These are phyloP conservation scores for Pentalonia nigronervosa DNA, from an alignment of 1,140 invertebrate genomes.

Conservation along the genomic window DNA sequence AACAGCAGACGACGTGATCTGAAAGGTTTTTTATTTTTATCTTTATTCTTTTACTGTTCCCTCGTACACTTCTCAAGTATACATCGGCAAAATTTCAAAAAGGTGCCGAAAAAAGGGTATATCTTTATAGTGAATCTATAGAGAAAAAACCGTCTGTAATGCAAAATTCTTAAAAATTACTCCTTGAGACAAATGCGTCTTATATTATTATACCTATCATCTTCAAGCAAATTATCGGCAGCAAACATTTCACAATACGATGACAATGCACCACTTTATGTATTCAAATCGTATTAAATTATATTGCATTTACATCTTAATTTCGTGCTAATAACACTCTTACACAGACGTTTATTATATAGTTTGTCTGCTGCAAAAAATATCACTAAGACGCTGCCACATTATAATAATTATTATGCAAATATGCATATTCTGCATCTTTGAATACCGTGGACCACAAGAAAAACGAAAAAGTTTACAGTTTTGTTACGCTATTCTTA, in stretches of 20 bases:
- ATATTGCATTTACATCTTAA: background rate
- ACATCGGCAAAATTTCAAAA: background rate
- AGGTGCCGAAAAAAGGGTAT: background rate
- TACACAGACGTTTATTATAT: background rate
- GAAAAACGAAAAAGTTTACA: background rate
- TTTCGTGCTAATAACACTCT: background rate
- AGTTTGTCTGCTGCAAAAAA: background rate
- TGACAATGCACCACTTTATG: background rate
- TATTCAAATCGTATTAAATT: background rate
- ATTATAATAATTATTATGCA: background rate
- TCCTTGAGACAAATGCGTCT: background rate
- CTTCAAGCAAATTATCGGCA: background rate
- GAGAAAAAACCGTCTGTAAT: background rate
- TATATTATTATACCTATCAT: background rate
- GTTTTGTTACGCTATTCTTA: background rate
- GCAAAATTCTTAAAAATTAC: background rate
- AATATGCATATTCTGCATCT: background rate
- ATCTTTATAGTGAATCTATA: no score
- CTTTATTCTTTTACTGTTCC: background rate
- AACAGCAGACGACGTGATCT: background rate
- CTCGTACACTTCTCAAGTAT: constrained; percentile 20
- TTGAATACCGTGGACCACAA: background rate
- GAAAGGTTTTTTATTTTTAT: background rate
- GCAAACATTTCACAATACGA: background rate
- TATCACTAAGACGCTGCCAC: background rate